Conservation (phyloP, 2,888 invertebrate genomes). For the Dryobotodes eremita region DNA sequence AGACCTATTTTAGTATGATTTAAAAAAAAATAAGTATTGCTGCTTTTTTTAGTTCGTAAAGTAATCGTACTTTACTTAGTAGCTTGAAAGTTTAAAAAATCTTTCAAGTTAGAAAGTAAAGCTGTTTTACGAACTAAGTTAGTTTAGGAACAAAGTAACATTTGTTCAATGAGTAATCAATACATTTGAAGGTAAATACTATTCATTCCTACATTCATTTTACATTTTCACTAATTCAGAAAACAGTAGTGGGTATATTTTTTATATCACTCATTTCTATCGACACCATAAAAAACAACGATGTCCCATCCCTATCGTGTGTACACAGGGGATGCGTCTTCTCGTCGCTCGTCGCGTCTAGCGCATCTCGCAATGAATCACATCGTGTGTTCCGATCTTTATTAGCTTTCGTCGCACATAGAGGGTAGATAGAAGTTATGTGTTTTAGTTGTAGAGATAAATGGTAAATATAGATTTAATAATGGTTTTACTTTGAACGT, state of each 20-base stretch:
- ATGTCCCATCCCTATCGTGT: slow-evolving; percentile 47
- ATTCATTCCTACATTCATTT: neutral
- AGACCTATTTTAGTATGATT: no score
- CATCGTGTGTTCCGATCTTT: slow-evolving; percentile 53
- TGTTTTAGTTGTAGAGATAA: slow-evolving; percentile 11
- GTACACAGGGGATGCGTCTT: slow-evolving; percentile 63
- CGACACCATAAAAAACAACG: slow-evolving; percentile 22
- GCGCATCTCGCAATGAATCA: slow-evolving; percentile 63
- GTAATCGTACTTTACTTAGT: no score
- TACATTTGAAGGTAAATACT: neutral
- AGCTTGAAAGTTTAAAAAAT: no score
- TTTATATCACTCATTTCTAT: neutral
- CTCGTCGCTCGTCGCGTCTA: slow-evolving; percentile 50
- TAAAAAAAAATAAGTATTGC: no score
- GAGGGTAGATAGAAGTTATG: slow-evolving; percentile 44
- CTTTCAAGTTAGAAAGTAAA: no score
- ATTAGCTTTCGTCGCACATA: slow-evolving; percentile 62
- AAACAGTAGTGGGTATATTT: neutral
- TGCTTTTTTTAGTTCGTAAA: neutral
- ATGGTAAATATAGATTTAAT: neutral
- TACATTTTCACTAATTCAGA: neutral
- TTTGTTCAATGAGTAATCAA: neutral
- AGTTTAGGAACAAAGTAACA: neutral
- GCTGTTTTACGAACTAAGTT: neutral
- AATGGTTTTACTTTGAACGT: neutral